Evolutionary conservation across 2,888 invertebrate genomes (phyloP).

Genomic region (Eulithis testata): DNA sequence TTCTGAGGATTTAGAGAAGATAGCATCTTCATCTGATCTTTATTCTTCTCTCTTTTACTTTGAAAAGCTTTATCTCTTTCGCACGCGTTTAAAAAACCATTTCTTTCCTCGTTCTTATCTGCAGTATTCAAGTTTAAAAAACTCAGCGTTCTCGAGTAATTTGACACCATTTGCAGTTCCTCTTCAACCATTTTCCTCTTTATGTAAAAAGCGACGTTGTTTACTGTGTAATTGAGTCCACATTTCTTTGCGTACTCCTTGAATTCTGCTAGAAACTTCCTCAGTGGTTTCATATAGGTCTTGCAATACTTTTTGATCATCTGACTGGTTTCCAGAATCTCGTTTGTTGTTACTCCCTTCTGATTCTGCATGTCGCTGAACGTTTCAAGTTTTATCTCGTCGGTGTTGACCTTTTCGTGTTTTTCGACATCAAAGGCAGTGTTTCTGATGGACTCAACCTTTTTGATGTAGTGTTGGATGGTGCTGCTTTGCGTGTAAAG

Average conservation of each 20-base stretch:
- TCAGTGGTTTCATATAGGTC: slow-evolving; percentile 48
- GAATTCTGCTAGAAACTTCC: slow-evolving; percentile 54
- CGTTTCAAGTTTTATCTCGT: slow-evolving; percentile 51
- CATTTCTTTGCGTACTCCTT: slow-evolving; percentile 52
- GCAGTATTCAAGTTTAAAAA: slow-evolving; percentile 43
- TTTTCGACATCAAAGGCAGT: slow-evolving; percentile 36
- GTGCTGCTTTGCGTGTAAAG: slow-evolving; percentile 51
- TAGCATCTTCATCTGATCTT: slow-evolving; percentile 22
- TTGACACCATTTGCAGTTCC: slow-evolving; percentile 53
- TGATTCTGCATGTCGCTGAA: slow-evolving; percentile 49
- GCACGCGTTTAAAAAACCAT: slow-evolving; percentile 43
- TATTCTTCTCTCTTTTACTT: slow-evolving; percentile 12
- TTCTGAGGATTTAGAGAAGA: slow-evolving; percentile 27
- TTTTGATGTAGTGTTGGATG: slow-evolving; percentile 43
- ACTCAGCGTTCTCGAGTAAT: slow-evolving; percentile 49
- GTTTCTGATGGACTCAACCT: slow-evolving; percentile 40
- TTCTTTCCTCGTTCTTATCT: slow-evolving; percentile 16
- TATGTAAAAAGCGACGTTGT: slow-evolving; percentile 57
- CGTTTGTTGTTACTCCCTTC: slow-evolving; percentile 48
- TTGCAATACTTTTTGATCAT: slow-evolving; percentile 60
- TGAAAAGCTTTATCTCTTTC: slow-evolving; percentile 7
- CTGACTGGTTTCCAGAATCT: slow-evolving; percentile 58
- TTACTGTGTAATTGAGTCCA: slow-evolving; percentile 49
- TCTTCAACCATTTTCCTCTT: slow-evolving; percentile 54
- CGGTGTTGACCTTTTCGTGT: slow-evolving; percentile 14